Percentiles rank a stretch among this genome's conserved stretches.
These are phyloP conservation scores for Sciurus vulgaris DNA, from an alignment of 2,797 vertebrate species.

Conservation along the genomic window DNA sequence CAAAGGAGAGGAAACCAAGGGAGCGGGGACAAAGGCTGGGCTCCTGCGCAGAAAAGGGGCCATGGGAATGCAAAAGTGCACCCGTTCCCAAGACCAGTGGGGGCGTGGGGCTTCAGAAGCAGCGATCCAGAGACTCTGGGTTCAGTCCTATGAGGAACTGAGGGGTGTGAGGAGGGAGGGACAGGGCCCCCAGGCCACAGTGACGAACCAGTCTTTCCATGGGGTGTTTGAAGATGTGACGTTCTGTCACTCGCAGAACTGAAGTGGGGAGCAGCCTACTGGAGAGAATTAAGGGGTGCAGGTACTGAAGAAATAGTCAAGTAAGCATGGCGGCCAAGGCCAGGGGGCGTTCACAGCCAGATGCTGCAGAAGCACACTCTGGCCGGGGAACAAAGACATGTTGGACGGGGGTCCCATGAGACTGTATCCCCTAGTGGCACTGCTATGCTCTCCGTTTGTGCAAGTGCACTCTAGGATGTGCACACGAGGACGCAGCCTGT, in stretches of 20 bases:
- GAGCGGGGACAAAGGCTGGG: not conserved
- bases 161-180: not conserved
- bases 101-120: not conserved
- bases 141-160: not conserved
- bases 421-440: too few species aligned
- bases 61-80: accelerated
- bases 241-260: accelerated
- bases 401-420: too few species aligned
- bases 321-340: not conserved
- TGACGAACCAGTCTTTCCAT: not conserved
- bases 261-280: too few species aligned
- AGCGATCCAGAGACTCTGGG: not conserved
- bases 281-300: not conserved
- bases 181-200: accelerated
- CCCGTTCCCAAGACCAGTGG: not conserved
- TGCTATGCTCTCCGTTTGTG: not conserved
- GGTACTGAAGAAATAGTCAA: not conserved
- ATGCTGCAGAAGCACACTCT: not conserved
- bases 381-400: not conserved
- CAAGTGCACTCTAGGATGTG: not conserved
- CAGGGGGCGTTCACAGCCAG: not conserved
- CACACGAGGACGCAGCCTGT: too few species aligned
- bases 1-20: not conserved
- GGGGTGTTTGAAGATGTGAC: not conserved
- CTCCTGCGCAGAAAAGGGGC: accelerated